These are phyloP conservation scores for Atta colombica DNA, from an alignment of 1,140 invertebrate genomes.

Conservation along the genomic window DNA sequence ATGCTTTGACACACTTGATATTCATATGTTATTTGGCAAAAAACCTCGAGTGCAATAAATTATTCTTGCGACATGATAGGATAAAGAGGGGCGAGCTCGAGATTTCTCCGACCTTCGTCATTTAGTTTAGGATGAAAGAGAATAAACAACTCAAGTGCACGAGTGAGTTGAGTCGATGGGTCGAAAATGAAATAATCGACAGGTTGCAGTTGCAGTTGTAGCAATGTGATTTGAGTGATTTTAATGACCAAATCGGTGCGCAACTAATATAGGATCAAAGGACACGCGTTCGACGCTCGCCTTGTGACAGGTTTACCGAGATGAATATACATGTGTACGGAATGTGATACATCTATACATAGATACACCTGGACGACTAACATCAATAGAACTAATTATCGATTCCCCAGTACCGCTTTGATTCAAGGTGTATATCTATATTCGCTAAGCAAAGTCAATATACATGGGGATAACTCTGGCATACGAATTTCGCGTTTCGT, in stretches of 20 bases:
- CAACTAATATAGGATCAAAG: slow-evolving; percentile 64
- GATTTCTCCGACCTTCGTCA: slow-evolving; percentile 19
- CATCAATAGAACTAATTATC: slow-evolving; percentile 71
- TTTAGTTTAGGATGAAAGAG: slow-evolving; percentile 25
- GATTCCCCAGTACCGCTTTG: slow-evolving; percentile 28
- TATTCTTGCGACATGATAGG: slow-evolving; percentile 21
- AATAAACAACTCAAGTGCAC: slow-evolving; percentile 34
- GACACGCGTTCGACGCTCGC: slow-evolving; percentile 14
- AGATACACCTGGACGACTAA: slow-evolving; percentile 44
- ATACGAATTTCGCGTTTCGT: slow-evolving; percentile 42
- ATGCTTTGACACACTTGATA: slow-evolving; percentile 60
- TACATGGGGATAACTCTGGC: slow-evolving; percentile 20
- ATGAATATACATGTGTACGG: slow-evolving; percentile 12
- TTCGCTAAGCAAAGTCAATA: slow-evolving; percentile 56
- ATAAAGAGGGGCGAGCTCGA: slow-evolving; percentile 6
- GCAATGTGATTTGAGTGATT: slow-evolving; percentile 22
- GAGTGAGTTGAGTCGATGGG: slow-evolving; percentile 17
- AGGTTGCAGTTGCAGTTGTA: neutral
- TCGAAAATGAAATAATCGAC: slow-evolving; percentile 53
- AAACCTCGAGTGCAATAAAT: slow-evolving; percentile 52
- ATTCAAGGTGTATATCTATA: slow-evolving; percentile 17
- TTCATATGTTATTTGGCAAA: slow-evolving; percentile 59
- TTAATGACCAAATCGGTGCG: slow-evolving; percentile 14
- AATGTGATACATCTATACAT: neutral
- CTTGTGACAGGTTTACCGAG: slow-evolving; percentile 60